These are phyloP conservation scores for Mylabris sibirica DNA, from an alignment of 2,888 invertebrate genomes.

Conservation along the genomic window DNA sequence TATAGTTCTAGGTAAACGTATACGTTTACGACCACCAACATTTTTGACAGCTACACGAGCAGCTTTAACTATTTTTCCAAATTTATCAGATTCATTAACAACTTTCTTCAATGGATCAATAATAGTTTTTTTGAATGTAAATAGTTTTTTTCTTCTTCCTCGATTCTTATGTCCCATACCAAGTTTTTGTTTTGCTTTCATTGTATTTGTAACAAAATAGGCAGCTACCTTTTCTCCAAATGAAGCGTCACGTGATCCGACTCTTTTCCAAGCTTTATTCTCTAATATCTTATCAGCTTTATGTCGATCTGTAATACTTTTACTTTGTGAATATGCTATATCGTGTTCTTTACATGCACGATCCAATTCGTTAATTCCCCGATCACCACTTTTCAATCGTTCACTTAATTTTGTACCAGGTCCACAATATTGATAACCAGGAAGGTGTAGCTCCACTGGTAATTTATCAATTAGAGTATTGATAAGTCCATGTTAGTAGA, in stretches of 20 bases:
- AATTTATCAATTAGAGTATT: conserved; percentile 43
- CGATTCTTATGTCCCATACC: conserved; percentile 47
- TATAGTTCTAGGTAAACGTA: conserved; percentile 42
- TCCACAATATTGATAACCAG: conserved; percentile 42
- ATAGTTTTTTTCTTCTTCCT: neutral
- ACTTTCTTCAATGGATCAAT: neutral
- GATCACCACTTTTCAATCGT: conserved; percentile 49
- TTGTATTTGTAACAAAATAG: conserved; percentile 44
- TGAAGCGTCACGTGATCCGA: conserved; percentile 45
- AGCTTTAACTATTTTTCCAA: conserved; percentile 31
- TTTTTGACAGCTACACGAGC: conserved; percentile 24
- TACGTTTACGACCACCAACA: conserved; percentile 15
- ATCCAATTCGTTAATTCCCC: conserved; percentile 50
- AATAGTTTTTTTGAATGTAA: neutral
- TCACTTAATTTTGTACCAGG: conserved; percentile 44
- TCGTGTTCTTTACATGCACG: conserved; percentile 52
- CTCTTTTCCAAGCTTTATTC: conserved; percentile 47
- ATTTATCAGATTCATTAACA: conserved; percentile 6
- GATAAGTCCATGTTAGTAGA: too few relatives aligned
- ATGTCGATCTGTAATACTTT: conserved; percentile 43
- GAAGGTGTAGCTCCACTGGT: conserved; percentile 42
- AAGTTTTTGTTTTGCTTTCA: conserved; percentile 50
- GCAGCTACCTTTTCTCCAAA: conserved; percentile 50
- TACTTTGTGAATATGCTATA: conserved; percentile 46
- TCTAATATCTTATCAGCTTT: conserved; percentile 52